Conservation (phyloP, 2,113 vertebrate species). For the Martes martes region DNA sequence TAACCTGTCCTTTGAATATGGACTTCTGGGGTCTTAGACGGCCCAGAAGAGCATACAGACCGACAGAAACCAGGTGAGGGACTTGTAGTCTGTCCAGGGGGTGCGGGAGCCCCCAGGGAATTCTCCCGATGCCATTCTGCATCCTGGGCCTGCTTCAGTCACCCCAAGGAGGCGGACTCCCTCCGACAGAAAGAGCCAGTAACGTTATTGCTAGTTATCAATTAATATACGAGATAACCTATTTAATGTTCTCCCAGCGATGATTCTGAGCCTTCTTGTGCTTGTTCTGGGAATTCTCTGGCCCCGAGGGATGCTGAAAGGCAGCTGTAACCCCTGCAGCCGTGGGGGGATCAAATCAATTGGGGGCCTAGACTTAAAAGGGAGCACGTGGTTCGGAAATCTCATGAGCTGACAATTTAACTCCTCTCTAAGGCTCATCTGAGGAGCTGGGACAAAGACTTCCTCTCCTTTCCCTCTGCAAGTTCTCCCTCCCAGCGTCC, state of each 20-base stretch:
- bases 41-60: neutral
- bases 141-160: neutral
- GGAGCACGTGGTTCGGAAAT: constrained; percentile 38
- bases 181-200: rapidly evolving
- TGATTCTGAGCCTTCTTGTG: neutral
- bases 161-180: neutral
- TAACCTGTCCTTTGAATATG: neutral
- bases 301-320: neutral
- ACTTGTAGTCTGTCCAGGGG: neutral
- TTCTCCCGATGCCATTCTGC: rapidly evolving
- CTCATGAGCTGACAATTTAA: constrained; percentile 66
- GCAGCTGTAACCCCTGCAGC: neutral
- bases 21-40: neutral
- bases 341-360: neutral
- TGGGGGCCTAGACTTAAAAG: constrained; percentile 56
- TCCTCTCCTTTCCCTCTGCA: neutral
- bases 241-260: neutral
- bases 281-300: constrained; percentile 5
- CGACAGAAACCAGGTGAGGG: neutral
- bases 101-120: neutral
- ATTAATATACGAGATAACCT: neutral
- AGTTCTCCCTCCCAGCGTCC: neutral
- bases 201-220: neutral
- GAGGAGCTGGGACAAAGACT: constrained; percentile 27
- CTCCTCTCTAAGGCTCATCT: constrained; percentile 11